Evolutionary conservation across 2,797 vertebrate species (phyloP).

Genomic region (Potorous gilbertii): DNA sequence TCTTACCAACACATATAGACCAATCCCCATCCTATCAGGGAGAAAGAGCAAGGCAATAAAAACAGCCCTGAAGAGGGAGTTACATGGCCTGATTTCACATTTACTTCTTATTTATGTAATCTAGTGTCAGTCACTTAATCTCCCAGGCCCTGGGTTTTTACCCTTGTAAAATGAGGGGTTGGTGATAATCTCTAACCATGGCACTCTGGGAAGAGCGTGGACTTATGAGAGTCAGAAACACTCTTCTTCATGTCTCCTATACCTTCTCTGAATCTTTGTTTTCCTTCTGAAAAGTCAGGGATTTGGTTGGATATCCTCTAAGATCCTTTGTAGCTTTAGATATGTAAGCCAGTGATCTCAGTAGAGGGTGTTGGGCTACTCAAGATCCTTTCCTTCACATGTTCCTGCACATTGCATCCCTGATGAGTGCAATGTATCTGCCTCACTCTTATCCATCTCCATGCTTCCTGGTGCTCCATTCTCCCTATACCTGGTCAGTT

Average conservation of each 20-base stretch:
- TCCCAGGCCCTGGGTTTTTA: neutral
- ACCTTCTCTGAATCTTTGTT: neutral
- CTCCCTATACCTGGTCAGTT: neutral
- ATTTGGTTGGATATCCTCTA: neutral
- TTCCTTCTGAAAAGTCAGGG: neutral
- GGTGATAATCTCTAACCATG: neutral
- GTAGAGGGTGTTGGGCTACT: neutral
- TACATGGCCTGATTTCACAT: neutral
- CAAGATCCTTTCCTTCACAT: neutral
- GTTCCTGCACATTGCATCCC: neutral
- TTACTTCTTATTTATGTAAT: neutral
- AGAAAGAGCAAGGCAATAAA: neutral
- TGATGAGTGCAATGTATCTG: neutral
- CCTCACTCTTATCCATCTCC: neutral
- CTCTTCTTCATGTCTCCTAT: neutral
- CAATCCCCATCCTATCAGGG: neutral
- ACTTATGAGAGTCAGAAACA: neutral
- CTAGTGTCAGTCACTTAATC: neutral
- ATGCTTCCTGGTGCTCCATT: neutral
- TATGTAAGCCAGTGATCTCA: neutral
- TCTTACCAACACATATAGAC: neutral
- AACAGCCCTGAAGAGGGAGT: neutral
- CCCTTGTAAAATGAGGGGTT: neutral
- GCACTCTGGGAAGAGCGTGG: neutral
- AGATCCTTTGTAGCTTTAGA: neutral